Base-by-base conservation (phyloP, 1,140 invertebrate genomes). In the Ephestia elutella region DNA sequence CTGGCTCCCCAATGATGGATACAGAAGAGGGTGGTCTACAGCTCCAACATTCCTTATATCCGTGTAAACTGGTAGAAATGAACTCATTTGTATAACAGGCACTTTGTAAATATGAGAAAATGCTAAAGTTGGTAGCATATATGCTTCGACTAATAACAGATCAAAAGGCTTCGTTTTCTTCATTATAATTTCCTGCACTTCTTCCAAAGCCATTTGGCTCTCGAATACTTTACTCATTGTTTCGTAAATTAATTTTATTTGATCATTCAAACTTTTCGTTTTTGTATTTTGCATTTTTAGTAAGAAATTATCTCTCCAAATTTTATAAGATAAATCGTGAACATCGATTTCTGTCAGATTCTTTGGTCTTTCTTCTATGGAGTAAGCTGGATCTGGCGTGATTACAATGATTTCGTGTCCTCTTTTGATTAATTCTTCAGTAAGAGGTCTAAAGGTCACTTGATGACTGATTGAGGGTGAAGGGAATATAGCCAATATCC, bases 401-500 rank as follows among this genome's bases (percentile, higher is more conserved):
- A 76, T 61, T 5, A 80, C 60, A 13, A 85, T 79, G 0, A 91
- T 20, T 13, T 70, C 57, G 50, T 73, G 65, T 38, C 68, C 65
- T 55, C 59, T 51, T 59, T 60, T 59, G 0, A 59, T 48, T 19
- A 75, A 48, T 63, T 70, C 70, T 7, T 53, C 28, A 13, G 75
- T 72, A 8, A 89, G 17, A 9, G 80, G 66, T 55, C 76, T 58
- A 54, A 87, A 84, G 15, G 89, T 75, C 17, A 82, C 73, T 67
- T 86, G 81, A 62, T 90, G 89, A 63, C 87, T 89, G 15, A 64
- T 62, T 8, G 74, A 79, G 25, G 86, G 80, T 9, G 80, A 75
- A 19, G 89, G 88, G 57, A 85, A 87, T 18, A 89, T 65, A 9
- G 68, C 82, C 21, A 90, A 72, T 61, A 90, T 87, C 73, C 76